Base-by-base conservation (phyloP, 1,140 invertebrate genomes). In the Tenebrio molitor region DNA sequence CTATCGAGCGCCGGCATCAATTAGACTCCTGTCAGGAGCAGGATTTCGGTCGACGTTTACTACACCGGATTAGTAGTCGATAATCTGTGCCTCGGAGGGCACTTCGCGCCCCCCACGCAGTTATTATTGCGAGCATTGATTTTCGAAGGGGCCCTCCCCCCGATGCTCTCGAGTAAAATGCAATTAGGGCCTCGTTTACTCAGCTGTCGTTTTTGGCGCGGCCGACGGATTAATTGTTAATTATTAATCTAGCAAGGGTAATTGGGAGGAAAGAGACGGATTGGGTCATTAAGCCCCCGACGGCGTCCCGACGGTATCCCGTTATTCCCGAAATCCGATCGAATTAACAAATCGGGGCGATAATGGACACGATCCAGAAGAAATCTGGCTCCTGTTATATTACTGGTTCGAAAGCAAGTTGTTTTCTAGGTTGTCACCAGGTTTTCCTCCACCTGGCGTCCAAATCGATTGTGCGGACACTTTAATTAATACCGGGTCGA, bases 191-290 rank as follows among this genome's bases (percentile, higher is more conserved):
- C 62, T 69, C 73, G 73, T 71, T 72, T 75, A 64, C 66, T 72
- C 73, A 66, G 69, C 70, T 74, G 73, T 41, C 65, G 65, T 72
- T 72, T 72, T 72, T 68, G 64, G 58, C 65, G 62, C 69, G 39
- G 34, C 36, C 64, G 19, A 23, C 15, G 70, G 73, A 75, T 75
- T 75, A 75, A 75, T 75, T 75, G 73, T 75, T 75, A 75, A 75
- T 75, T 75, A 75, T 75, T 75, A 75, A 75, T 75, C 73, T 72
- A 44, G 42, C 62, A 72, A 41, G 64, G 73, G 70, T 72, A 68
- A 75, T 75, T 69, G 73, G 23, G 23, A 67, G 72, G 69, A 70
- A 66, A 62, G 46, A 71, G 72, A 74, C 67, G 58, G 68, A 70
- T 74, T 74, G 72, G 41, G 36, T 63, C 50, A 44, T 70, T 62